Evolutionary conservation across 2,113 vertebrate genomes (phyloP).

Genomic region (Dromas ardeola): DNA sequence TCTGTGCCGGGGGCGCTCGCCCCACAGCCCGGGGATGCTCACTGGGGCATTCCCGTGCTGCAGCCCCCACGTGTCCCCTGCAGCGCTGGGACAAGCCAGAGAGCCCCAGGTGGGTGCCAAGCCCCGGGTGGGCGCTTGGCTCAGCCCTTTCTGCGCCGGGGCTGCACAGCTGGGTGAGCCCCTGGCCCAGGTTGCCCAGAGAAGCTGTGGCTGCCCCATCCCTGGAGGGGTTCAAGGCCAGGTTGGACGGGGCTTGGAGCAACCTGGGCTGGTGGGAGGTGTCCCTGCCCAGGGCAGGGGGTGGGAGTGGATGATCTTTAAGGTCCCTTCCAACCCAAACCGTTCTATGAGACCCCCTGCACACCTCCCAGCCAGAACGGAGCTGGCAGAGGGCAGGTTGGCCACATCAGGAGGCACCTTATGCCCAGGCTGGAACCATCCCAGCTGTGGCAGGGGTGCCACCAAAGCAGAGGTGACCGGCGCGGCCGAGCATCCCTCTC

Average conservation of each 20-base stretch:
- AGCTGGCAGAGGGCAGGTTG: accelerated
- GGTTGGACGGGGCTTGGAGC: not conserved
- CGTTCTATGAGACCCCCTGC: not conserved
- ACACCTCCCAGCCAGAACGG: not conserved
- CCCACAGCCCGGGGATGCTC: not conserved
- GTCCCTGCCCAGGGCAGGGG: not conserved
- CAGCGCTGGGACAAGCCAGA: not conserved
- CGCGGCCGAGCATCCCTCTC: not conserved
- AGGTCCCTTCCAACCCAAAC: not conserved
- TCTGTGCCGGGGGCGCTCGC: not conserved
- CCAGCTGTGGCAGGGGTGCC: not conserved
- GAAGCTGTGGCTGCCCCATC: not conserved
- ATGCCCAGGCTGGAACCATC: not conserved
- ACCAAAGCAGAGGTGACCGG: not conserved
- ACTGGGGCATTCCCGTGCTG: accelerated
- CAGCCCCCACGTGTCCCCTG: not conserved
- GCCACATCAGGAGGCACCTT: not conserved
- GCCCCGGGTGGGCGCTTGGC: not conserved
- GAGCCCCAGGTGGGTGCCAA: not conserved
- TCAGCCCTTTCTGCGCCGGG: not conserved
- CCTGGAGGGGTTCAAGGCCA: not conserved
- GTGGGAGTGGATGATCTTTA: not conserved
- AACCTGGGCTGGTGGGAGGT: not conserved
- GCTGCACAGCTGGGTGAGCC: not conserved
- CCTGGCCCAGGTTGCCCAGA: not conserved